Percentiles rank a stretch among this genome's conserved stretches.
These are phyloP conservation scores for Coryphaenoides rupestris DNA, from an alignment of 2,113 vertebrate genomes.

Conservation along the genomic window DNA sequence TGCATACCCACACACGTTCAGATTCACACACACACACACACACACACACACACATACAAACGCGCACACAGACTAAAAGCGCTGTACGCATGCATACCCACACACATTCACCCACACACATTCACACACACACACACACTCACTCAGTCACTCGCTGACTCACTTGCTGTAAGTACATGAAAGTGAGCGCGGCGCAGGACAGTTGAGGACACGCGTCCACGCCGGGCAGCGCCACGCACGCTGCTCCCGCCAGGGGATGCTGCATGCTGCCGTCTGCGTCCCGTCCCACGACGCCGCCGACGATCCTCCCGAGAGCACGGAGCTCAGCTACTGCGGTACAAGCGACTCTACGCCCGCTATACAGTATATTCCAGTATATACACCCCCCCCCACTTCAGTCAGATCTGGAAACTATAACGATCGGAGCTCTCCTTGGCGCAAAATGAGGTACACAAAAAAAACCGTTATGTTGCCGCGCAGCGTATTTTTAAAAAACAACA, in stretches of 20 bases:
- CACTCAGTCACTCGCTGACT: slow-evolving; percentile 60
- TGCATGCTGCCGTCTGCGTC: slow-evolving; percentile 79
- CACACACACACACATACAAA: slow-evolving; percentile 1
- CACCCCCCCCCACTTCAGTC: too few relatives aligned
- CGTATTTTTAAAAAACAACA: too few relatives aligned
- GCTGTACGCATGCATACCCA: too few relatives aligned
- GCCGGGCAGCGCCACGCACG: slow-evolving; percentile 92
- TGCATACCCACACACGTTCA: background rate
- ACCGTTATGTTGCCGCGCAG: too few relatives aligned
- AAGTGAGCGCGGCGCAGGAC: slow-evolving; percentile 96
- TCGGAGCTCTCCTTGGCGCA: too few relatives aligned
- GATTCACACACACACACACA: background rate
- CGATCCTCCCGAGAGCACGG: slow-evolving; percentile 55
- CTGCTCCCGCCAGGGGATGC: slow-evolving; percentile 91
- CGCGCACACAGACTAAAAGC: too few relatives aligned
- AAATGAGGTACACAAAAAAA: too few relatives aligned
- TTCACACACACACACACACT: slow-evolving; percentile 54
- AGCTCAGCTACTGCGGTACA: slow-evolving; percentile 73
- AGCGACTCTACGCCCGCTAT: slow-evolving; percentile 19
- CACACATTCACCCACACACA: slow-evolving; percentile 52
- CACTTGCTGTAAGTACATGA: slow-evolving; percentile 99
- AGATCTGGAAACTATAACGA: too few relatives aligned
- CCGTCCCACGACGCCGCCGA: background rate
- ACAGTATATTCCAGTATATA: too few relatives aligned
- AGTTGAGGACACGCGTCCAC: slow-evolving; percentile 95